Base-by-base conservation (phyloP, 2,113 vertebrate species). In the Pogonocichla stellata region DNA sequence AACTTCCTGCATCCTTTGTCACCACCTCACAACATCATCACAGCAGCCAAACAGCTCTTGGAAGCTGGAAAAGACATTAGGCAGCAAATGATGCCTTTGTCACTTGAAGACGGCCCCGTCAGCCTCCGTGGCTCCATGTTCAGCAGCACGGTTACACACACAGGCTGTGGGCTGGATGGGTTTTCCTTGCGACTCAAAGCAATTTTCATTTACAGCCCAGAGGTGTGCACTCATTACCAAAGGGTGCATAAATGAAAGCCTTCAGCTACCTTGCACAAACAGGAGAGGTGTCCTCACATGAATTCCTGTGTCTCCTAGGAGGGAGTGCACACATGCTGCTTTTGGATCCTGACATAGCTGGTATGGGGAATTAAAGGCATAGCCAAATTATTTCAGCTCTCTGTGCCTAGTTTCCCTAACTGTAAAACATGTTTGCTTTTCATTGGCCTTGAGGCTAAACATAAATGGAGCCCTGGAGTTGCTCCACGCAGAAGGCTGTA, bases 1-100 rank as follows among this genome's bases (percentile, higher is more conserved):
- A 90, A 60, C 92, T 95, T 93, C 92, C 93, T 93, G 75, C 23
- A 56, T 88, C 93, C 90, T 92, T 95, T 95, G 85, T 88, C 57
- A 80, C 67, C n/a, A 86, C 67, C 66, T 80, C 71, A 51, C 42
- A 80, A 70, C 67, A 78, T 22, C 75, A 38, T 47, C 2, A 3
- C 4, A 0, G 57, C 2, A 3, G 93, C 93, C 90, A 95, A 95
- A 71, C 4, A 11, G 58, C 25, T 56, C 8, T 3, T 36, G n/a
- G 66, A 88, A 82, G 51, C 90, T 93, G 94, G 90, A 83, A 90
- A 92, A 96, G 61, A 43, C 72, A 92, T 93, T 47, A 95, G 65
- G 71, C 56, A 56, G 67, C 61, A 47, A 66, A 34, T 0, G 29
- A 82, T 88, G 8, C 8, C 51, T 94, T 81, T 79, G 79, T 51